Conservation (phyloP, 2,888 invertebrate genomes). For the Oscheius myriophilus region DNA sequence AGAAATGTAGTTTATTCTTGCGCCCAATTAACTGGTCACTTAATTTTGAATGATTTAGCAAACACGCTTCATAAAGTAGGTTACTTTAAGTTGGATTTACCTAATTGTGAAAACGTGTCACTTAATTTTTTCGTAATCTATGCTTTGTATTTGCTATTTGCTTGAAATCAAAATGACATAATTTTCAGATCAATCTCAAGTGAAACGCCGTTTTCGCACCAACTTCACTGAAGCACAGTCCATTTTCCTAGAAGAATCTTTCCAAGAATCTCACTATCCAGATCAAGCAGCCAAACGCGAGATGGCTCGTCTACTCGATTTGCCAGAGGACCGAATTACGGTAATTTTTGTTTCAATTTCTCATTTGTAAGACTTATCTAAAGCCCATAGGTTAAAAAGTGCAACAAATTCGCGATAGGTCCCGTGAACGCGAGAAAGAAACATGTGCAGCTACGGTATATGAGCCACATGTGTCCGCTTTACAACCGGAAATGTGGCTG, state of each 20-base stretch:
- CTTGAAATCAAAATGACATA: no score
- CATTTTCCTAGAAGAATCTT: conserved; percentile 57
- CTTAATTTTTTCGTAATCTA: no score
- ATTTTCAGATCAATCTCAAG: conserved; percentile 19
- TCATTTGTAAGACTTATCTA: neutral
- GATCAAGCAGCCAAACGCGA: conserved; percentile 59
- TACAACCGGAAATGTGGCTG: conserved; percentile 29
- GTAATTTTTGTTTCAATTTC: conserved; percentile 36
- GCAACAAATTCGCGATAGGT: neutral
- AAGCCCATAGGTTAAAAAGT: no score
- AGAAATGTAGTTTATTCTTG: no score
- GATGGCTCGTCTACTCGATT: conserved; percentile 52
- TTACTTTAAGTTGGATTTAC: no score
- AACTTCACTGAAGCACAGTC: conserved; percentile 65
- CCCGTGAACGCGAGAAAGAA: neutral
- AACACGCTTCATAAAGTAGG: no score
- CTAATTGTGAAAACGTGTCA: no score
- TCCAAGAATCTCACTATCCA: conserved; percentile 63
- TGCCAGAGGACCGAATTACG: conserved; percentile 64
- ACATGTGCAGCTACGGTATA: conserved; percentile 30
- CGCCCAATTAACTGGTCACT: no score
- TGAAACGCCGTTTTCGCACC: conserved; percentile 58
- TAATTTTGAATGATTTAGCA: no score
- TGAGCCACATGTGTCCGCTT: conserved; percentile 28
- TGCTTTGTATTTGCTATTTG: no score